Percentiles rank a stretch among this genome's conserved stretches.
Evolutionary conservation across 2,113 vertebrate genomes (phyloP).

Genomic region (Climacteris rufus): DNA sequence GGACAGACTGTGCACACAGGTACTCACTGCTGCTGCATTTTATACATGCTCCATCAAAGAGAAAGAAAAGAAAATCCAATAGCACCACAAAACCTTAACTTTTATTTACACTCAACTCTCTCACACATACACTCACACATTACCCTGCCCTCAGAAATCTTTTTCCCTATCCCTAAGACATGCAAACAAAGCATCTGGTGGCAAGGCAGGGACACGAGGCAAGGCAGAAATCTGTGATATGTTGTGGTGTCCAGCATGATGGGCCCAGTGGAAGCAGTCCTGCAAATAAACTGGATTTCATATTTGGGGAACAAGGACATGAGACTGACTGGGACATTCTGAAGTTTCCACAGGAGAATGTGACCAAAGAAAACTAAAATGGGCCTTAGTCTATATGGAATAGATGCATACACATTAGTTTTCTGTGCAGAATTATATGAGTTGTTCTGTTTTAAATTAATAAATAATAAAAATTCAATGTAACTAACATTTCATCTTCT

Average conservation of each 20-base stretch:
- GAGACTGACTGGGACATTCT: background rate
- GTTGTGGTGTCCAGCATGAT: background rate
- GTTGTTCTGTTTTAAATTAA: background rate
- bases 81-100: background rate
- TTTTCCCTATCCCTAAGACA: background rate
- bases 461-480: background rate
- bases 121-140: fast-evolving
- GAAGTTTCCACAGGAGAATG: background rate
- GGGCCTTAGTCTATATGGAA: background rate
- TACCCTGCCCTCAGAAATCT: background rate
- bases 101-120: background rate
- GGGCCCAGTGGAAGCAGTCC: background rate
- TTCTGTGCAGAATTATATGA: background rate
- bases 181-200: fast-evolving
- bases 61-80: background rate
- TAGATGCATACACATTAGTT: background rate
- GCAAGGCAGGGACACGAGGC: background rate
- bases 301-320: background rate
- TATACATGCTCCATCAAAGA: fast-evolving
- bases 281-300: background rate
- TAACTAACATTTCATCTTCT: conserved; percentile 86
- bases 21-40: background rate
- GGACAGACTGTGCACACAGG: background rate
- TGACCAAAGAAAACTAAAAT: background rate
- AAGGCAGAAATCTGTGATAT: background rate